Conservation (phyloP, 2,888 invertebrate genomes). For the Encarsia formosa region DNA sequence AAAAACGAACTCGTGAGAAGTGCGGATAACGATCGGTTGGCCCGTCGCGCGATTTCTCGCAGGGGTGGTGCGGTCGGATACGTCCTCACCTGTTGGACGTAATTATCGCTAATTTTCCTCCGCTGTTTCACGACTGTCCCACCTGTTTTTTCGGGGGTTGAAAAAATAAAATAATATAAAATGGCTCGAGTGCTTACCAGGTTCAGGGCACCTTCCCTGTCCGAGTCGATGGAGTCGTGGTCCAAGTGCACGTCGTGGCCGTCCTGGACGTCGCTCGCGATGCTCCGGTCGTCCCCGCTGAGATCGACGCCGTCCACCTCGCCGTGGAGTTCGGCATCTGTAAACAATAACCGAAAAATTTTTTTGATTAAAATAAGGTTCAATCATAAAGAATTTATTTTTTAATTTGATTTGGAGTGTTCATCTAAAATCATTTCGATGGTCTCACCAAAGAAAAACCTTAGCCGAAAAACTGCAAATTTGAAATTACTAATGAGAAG, state of each 20-base stretch:
- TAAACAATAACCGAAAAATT: conserved; percentile 39
- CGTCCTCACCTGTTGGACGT: conserved; percentile 37
- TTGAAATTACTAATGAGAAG: no score
- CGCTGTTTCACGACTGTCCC: conserved; percentile 26
- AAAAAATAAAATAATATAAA: no score
- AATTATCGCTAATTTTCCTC: conserved; percentile 36
- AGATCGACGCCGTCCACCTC: conserved; percentile 60
- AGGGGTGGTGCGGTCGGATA: conserved; percentile 3
- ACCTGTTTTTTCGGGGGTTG: no score
- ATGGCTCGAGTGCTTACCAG: conserved; percentile 52
- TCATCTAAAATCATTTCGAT: no score
- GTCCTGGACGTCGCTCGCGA: conserved; percentile 56
- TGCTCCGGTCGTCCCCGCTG: conserved; percentile 62
- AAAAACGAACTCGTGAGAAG: conserved; percentile 19
- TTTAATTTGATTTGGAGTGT: no score
- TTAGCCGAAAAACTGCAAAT: no score
- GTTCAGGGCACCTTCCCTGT: conserved; percentile 62
- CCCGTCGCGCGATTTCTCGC: conserved; percentile 17
- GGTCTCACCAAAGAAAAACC: no score
- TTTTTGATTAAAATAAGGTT: no score
- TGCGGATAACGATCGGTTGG: conserved; percentile 13
- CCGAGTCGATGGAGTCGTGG: conserved; percentile 63
- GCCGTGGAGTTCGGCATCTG: conserved; percentile 61
- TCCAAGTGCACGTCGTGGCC: conserved; percentile 55
- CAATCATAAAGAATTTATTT: no score